Evolutionary conservation across 2,888 invertebrate species (phyloP).

Genomic region (Leptura quadrifasciata): DNA sequence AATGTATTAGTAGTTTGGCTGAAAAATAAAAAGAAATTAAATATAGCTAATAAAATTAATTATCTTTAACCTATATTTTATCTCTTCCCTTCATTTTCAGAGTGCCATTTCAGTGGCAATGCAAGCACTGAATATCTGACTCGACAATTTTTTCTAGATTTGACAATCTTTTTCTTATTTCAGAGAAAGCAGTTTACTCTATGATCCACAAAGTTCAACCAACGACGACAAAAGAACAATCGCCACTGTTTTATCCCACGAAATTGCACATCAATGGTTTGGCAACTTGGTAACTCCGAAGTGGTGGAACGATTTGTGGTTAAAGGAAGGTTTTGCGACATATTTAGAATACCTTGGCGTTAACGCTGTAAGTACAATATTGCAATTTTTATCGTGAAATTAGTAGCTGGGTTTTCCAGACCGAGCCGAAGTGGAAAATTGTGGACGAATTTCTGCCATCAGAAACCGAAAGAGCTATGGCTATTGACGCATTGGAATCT

Average conservation of each 20-base stretch:
- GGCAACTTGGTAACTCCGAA: constrained; percentile 83
- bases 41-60: too few relatives aligned
- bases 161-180: constrained; percentile 28
- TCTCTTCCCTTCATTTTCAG: too few relatives aligned
- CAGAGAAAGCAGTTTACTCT: constrained; percentile 80
- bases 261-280: constrained; percentile 87
- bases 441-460: constrained; percentile 76
- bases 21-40: too few relatives aligned
- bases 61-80: too few relatives aligned
- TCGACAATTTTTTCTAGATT: constrained; percentile 15
- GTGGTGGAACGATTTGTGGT: constrained; percentile 84
- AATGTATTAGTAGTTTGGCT: too few relatives aligned
- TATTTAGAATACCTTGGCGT: constrained; percentile 78
- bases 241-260: constrained; percentile 79
- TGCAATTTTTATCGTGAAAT: background rate
- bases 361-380: constrained; percentile 73
- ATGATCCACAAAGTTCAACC: constrained; percentile 75
- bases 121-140: too few relatives aligned
- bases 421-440: constrained; percentile 78
- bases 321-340: constrained; percentile 86
- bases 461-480: constrained; percentile 77
- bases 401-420: constrained; percentile 63
- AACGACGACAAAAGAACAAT: constrained; percentile 76
- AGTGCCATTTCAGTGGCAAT: too few relatives aligned
- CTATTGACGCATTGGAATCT: constrained; percentile 78